These are phyloP conservation scores for Rhynchophorus ferrugineus DNA, from an alignment of 1,140 invertebrate genomes.

Conservation along the genomic window DNA sequence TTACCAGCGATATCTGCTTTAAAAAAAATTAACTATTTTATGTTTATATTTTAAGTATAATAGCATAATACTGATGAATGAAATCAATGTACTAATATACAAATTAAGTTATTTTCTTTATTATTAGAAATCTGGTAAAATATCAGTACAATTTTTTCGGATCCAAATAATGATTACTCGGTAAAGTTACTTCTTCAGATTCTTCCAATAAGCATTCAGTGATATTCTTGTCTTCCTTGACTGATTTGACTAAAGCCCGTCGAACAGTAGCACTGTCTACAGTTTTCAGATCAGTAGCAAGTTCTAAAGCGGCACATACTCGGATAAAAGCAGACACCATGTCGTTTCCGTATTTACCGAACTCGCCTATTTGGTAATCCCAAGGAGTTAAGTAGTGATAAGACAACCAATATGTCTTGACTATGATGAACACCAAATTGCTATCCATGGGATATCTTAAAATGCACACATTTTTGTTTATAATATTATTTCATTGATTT, in stretches of 20 bases:
- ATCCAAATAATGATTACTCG: conserved; percentile 46
- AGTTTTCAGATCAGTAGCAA: conserved; percentile 55
- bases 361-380: conserved; percentile 72
- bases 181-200: conserved; percentile 35
- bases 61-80: too few species aligned
- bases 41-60: too few species aligned
- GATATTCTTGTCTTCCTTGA: conserved; percentile 46
- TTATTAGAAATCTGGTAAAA: background rate
- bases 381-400: conserved; percentile 70
- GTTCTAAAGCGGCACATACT: conserved; percentile 56
- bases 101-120: too few species aligned
- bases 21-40: too few species aligned
- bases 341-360: conserved; percentile 60
- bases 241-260: conserved; percentile 48
- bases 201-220: conserved; percentile 46
- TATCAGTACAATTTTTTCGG: conserved; percentile 38
- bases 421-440: conserved; percentile 63
- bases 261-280: conserved; percentile 52
- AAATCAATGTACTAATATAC: too few species aligned
- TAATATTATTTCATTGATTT: conserved; percentile 1
- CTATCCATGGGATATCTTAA: conserved; percentile 58
- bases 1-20: too few species aligned
- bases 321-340: conserved; percentile 57
- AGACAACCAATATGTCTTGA: conserved; percentile 65
- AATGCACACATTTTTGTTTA: background rate